A percentile compares a stretch with the other conserved stretches of the same genome.
Evolutionary conservation across 2,113 vertebrate genomes (phyloP).

Genomic region (Pterocles orientalis): DNA sequence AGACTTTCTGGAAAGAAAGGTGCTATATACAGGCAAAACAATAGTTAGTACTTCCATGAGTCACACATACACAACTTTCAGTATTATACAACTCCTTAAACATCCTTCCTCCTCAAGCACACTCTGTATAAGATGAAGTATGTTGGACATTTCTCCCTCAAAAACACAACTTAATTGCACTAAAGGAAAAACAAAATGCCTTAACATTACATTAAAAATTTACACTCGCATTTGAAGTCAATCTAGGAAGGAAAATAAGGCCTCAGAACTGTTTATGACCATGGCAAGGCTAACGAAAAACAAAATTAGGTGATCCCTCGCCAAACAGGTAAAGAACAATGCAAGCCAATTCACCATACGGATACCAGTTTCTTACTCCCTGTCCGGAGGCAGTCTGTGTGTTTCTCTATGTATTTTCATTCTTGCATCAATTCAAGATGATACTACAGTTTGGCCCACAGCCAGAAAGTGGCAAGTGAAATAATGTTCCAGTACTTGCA

Average conservation of each 20-base stretch:
- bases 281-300: not conserved
- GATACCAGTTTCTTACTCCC: not conserved
- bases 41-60: not conserved
- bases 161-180: not conserved
- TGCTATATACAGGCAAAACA: not conserved
- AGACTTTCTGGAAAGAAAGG: not conserved
- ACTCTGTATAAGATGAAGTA: not conserved
- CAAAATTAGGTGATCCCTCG: not conserved
- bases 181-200: not conserved
- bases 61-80: not conserved
- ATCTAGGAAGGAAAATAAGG: not conserved
- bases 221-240: not conserved
- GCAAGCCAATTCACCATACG: not conserved
- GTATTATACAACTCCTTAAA: not conserved
- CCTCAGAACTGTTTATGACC: not conserved
- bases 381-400: not conserved
- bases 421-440: conserved; percentile 24
- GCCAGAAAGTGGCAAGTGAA: conserved; percentile 59
- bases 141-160: not conserved
- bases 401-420: not conserved
- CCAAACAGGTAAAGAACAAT: not conserved
- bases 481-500: conserved; percentile 47
- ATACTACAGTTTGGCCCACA: conserved; percentile 29
- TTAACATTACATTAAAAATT: not conserved
- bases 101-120: not conserved